Conservation (phyloP, 2,888 invertebrate genomes). For the Ectemnius cavifrons region DNA sequence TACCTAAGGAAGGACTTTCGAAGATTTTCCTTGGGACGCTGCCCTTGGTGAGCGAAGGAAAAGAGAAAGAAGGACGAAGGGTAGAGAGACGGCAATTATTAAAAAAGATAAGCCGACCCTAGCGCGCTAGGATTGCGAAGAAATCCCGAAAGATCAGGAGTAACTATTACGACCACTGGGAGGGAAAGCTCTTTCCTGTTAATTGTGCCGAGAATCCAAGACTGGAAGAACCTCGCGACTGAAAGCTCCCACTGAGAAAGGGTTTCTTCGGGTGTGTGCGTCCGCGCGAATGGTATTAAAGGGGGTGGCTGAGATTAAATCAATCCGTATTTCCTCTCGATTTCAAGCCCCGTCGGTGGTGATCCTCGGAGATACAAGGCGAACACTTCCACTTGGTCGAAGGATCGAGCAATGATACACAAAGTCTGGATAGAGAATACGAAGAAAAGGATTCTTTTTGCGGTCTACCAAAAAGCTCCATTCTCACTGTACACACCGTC, state of each 20-base stretch:
- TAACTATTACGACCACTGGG: neutral
- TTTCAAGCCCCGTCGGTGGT: neutral
- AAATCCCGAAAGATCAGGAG: constrained; percentile 13
- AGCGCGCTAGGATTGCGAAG: neutral
- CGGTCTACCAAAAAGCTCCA: too few relatives aligned
- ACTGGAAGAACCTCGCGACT: neutral
- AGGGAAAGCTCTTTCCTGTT: constrained; percentile 5
- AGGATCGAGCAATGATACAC: neutral
- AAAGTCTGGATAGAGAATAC: too few relatives aligned
- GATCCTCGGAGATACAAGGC: too few relatives aligned
- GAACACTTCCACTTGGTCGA: neutral
- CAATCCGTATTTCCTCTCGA: constrained; percentile 1
- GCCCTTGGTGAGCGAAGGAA: too few relatives aligned
- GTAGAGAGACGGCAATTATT: neutral
- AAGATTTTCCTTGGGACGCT: too few relatives aligned
- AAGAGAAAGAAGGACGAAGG: neutral
- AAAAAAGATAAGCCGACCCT: neutral
- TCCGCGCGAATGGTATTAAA: constrained; percentile 8
- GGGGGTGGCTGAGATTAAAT: constrained; percentile 15
- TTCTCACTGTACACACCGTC: too few relatives aligned
- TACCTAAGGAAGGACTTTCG: too few relatives aligned
- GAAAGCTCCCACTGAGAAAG: constrained; percentile 7
- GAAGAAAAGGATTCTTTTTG: too few relatives aligned
- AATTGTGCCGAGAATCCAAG: constrained; percentile 22
- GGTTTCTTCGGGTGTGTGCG: constrained; percentile 4